phyloP scores from a whole-genome alignment of 2,888 invertebrate genomes.

The Globia sparganii region DNA sequence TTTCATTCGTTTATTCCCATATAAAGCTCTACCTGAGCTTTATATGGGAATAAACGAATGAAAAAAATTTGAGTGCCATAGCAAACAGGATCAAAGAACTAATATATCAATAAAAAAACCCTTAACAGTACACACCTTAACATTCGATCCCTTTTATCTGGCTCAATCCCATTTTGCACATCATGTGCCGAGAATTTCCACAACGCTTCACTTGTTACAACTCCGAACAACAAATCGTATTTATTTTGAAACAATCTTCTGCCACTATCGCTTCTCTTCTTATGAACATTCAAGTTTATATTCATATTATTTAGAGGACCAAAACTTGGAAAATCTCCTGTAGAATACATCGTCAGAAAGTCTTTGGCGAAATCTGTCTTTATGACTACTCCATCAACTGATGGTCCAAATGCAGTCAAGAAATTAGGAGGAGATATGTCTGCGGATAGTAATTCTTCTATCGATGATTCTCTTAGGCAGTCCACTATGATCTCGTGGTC shows the following conservation, averaged over 20 bases:
- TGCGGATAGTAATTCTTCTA: conserved; percentile 93
- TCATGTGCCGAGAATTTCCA: conserved; percentile 96
- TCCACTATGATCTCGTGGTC: conserved; percentile 96
- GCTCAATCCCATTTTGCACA: conserved; percentile 96
- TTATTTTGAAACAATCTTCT: conserved; percentile 91
- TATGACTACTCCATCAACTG: conserved; percentile 98
- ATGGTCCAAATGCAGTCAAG: conserved; percentile 97
- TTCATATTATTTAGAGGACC: conserved; percentile 91
- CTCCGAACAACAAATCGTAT: conserved; percentile 97
- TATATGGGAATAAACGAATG: too few relatives aligned
- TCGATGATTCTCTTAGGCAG: conserved; percentile 94
- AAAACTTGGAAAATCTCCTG: conserved; percentile 91
- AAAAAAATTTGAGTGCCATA: neutral
- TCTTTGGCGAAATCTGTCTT: conserved; percentile 96
- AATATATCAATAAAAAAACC: conserved; percentile 43
- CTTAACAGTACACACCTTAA: conserved; percentile 84
- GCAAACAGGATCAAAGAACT: conserved; percentile 28
- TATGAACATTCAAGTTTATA: conserved; percentile 88
- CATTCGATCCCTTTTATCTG: conserved; percentile 96
- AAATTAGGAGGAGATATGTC: conserved; percentile 95
- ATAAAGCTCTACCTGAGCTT: too few relatives aligned
- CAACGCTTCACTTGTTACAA: conserved; percentile 97
- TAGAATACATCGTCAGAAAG: conserved; percentile 92
- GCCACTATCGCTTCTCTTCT: conserved; percentile 91
- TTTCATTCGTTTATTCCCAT: neutral